Evolutionary conservation across 2,797 vertebrate genomes (phyloP).

Genomic region (Sebastes diaconus): DNA sequence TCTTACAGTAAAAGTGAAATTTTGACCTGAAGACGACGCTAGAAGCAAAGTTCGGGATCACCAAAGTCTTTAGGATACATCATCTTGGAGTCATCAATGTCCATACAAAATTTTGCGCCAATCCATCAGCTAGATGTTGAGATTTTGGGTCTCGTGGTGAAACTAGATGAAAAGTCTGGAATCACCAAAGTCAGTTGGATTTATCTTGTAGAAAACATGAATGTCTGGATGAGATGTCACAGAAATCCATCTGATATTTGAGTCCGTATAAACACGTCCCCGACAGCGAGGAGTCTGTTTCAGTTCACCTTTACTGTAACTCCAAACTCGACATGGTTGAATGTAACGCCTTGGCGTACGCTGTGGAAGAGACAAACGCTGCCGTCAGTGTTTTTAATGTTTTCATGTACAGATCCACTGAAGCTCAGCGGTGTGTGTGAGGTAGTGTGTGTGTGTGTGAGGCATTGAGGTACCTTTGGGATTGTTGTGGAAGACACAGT

Average conservation of each 20-base stretch:
- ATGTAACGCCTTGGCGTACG: constrained; percentile 83
- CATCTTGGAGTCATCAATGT: neutral
- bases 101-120: neutral
- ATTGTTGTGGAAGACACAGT: constrained; percentile 94
- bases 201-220: neutral
- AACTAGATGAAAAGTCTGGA: neutral
- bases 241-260: neutral
- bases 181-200: neutral
- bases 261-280: neutral
- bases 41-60: neutral
- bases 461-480: constrained; percentile 84
- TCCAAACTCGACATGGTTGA: constrained; percentile 84
- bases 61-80: neutral
- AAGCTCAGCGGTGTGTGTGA: neutral
- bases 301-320: constrained; percentile 47
- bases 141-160: neutral
- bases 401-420: neutral
- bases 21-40: neutral
- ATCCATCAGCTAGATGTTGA: neutral
- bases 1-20: neutral
- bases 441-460: no score
- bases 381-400: neutral
- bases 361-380: constrained; percentile 72
- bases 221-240: neutral
- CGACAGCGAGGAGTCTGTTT: neutral